Conservation (phyloP, 2,888 invertebrate genomes). For the Epinotia demarniana region DNA sequence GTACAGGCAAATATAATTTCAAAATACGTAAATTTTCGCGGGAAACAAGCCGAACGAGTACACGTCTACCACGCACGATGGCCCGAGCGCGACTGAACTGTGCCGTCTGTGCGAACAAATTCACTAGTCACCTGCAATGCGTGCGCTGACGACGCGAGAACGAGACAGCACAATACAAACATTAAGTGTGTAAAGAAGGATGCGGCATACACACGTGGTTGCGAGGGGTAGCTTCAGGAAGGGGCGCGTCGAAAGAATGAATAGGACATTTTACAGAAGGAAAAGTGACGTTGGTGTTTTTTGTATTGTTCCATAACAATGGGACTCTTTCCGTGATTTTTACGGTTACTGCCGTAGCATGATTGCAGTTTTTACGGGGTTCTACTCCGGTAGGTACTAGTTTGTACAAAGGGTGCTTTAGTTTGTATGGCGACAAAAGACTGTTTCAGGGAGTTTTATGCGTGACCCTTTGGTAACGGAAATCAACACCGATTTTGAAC, state of each 20-base stretch:
- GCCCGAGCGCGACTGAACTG: conserved; percentile 69
- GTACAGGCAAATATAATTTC: conserved; percentile 25
- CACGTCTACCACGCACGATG: conserved; percentile 69
- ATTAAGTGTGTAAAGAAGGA: conserved; percentile 57
- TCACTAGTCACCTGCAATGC: conserved; percentile 78
- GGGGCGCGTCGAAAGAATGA: conserved; percentile 66
- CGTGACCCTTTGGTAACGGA: conserved; percentile 13
- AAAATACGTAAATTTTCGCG: conserved; percentile 78
- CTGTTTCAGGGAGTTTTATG: conserved; percentile 7
- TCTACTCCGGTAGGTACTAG: conserved; percentile 20
- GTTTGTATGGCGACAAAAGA: conserved; percentile 16
- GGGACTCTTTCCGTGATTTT: conserved; percentile 44
- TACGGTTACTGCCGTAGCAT: conserved; percentile 34
- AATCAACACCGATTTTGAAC: background rate
- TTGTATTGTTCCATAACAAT: conserved; percentile 59
- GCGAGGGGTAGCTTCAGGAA: conserved; percentile 73
- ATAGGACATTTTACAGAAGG: conserved; percentile 59
- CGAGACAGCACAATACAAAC: conserved; percentile 54
- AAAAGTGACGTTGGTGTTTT: conserved; percentile 48
- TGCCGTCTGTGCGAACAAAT: conserved; percentile 48
- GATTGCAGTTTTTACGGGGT: conserved; percentile 42
- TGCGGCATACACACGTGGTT: conserved; percentile 73
- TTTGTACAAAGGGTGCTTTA: conserved; percentile 40
- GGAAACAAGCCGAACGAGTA: conserved; percentile 62
- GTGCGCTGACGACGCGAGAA: conserved; percentile 72